Conservation (phyloP, 2,113 vertebrate species). For the Indicator maculatus region DNA sequence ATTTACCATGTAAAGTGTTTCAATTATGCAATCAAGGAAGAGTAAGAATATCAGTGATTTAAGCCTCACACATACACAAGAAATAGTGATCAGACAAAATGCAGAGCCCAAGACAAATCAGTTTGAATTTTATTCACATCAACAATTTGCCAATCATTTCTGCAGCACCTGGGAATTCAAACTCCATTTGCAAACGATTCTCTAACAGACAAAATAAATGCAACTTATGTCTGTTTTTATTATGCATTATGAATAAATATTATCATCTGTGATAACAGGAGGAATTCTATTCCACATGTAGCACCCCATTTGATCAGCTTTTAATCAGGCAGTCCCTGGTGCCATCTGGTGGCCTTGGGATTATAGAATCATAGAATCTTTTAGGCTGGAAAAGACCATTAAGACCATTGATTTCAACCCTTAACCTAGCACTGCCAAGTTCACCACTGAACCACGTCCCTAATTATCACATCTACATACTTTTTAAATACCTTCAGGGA, state of each 20-base stretch:
- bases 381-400: too few species aligned
- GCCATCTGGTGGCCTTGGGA: constrained; percentile 46
- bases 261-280: not conserved
- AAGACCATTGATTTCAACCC: too few species aligned
- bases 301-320: rapidly evolving
- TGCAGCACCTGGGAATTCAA: constrained; percentile 40
- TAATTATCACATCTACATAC: too few species aligned
- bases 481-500: too few species aligned
- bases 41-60: constrained; percentile 44
- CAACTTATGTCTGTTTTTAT: not conserved
- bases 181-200: constrained; percentile 37
- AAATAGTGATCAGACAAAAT: constrained; percentile 35
- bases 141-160: constrained; percentile 30
- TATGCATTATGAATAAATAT: constrained; percentile 33
- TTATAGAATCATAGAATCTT: too few species aligned
- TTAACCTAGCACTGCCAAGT: too few species aligned
- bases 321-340: not conserved
- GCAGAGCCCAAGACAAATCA: constrained; percentile 19
- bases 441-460: too few species aligned
- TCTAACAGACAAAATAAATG: constrained; percentile 38
- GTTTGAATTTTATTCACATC: not conserved
- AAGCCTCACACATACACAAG: not conserved
- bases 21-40: constrained; percentile 45
- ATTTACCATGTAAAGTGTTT: constrained; percentile 36
- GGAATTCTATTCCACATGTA: not conserved